A percentile compares a stretch with the other conserved stretches of the same genome.
Evolutionary conservation across 2,113 vertebrate genomes (phyloP).

Genomic region (Dunckerocampus dactyliophorus): DNA sequence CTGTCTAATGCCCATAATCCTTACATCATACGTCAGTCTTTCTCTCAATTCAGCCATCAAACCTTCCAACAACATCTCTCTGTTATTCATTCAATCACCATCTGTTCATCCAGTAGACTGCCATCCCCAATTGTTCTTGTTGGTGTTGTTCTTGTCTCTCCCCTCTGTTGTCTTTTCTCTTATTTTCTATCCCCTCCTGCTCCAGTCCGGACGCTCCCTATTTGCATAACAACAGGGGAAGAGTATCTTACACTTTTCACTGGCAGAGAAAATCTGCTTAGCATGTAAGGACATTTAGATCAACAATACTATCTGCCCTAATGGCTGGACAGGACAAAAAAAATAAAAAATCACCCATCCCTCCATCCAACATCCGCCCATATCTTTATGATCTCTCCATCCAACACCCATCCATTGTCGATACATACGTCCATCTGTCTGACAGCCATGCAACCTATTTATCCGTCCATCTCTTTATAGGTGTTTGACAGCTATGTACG

Average conservation of each 20-base stretch:
- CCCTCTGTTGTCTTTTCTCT: too few species aligned
- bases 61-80: background rate
- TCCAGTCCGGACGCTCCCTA: too few species aligned
- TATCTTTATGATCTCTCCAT: background rate
- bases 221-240: too few species aligned
- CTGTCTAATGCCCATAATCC: background rate
- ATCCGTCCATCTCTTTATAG: background rate
- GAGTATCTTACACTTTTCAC: too few species aligned
- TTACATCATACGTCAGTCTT: background rate
- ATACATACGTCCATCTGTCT: background rate
- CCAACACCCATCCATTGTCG: background rate
- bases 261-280: too few species aligned
- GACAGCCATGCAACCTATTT: background rate
- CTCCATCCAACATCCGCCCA: background rate
- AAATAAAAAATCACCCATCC: too few species aligned
- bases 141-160: too few species aligned
- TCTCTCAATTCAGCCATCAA: background rate
- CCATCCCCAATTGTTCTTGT: slow-evolving; percentile 24
- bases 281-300: too few species aligned
- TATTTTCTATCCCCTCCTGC: too few species aligned
- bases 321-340: too few species aligned
- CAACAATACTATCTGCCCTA: too few species aligned
- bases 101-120: slow-evolving; percentile 17
- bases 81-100: background rate
- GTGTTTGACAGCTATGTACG: too few species aligned